Base-by-base conservation (phyloP, 2,113 vertebrate genomes). In the Mus spicilegus region DNA sequence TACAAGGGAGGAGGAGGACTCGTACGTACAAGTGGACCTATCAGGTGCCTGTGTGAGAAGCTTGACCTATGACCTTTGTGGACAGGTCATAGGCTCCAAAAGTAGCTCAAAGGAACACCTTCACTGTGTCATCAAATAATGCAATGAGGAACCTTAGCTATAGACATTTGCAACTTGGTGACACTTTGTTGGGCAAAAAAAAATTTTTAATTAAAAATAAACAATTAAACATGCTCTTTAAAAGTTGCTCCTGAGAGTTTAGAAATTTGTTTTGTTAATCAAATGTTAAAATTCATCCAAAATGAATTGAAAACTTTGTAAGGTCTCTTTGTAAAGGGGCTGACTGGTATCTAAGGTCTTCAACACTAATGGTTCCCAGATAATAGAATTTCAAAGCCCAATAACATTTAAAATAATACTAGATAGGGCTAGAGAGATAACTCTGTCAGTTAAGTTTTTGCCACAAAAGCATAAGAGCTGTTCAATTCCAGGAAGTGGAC, bases 361-460 rank as follows among this genome's bases (percentile, higher is more conserved):
- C 16, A 91, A 87, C 61, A 78, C 84, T 87, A 89, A 11, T 42
- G 39, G 30, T 84, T 94, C 90, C 78, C 39, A 75, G 82, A 91
- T 36, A 86, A 94, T 49, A 72, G 80, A 92, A 90, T 90, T 85
- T 92, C 56, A 85, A 76, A 96, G 65, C 19, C 12, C 7, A 86
- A 33, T 46, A 88, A 94, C 87, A 87, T 61, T 89, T 69, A 89
- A 86, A 94, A 80, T 76, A 85, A 77, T 80, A 85, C 75, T 91
- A 58, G 88, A 63, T 42, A 42, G 28, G 61, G 17, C 61, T 49
- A 9, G 42, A 24, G 28, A 67, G 63, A 49, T 7, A 67, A 9
- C 24, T 86, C 61, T 42, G 42, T 67, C 26, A 42, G 26, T 67
- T 33, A 67, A 67, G 26, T 49, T 39, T 46, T 49, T 86, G 42